These are phyloP conservation scores for Zootermopsis nevadensis DNA, from an alignment of 2,888 invertebrate genomes.

Conservation along the genomic window DNA sequence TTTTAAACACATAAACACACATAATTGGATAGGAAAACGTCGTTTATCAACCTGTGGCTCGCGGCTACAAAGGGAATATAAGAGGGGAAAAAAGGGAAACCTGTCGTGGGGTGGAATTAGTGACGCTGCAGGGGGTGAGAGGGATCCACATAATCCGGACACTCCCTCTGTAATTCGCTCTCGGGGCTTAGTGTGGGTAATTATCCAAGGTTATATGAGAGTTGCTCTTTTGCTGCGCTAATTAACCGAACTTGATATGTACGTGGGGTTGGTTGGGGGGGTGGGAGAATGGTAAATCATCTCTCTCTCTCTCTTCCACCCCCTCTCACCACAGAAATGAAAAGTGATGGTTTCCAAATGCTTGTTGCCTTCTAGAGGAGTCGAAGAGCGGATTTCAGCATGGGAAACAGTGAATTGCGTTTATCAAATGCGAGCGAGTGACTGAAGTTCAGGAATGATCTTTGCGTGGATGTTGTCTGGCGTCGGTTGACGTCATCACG, in stretches of 20 bases:
- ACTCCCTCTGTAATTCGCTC: constrained; percentile 20
- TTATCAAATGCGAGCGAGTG: too few species aligned
- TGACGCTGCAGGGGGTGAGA: background rate
- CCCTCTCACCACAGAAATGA: background rate
- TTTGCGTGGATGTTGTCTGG: too few species aligned
- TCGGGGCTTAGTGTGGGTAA: constrained; percentile 8
- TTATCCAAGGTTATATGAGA: constrained; percentile 18
- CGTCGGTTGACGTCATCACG: too few species aligned
- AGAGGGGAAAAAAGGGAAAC: background rate
- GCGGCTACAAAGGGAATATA: background rate
- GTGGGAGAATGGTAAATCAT: background rate
- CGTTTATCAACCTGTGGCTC: constrained; percentile 8
- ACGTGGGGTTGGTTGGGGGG: background rate
- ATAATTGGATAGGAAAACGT: background rate
- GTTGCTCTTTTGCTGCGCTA: background rate
- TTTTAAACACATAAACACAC: background rate
- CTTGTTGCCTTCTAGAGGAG: background rate
- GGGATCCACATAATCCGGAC: background rate
- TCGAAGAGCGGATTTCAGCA: too few species aligned
- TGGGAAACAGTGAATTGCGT: too few species aligned
- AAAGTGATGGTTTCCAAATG: background rate
- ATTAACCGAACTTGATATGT: background rate
- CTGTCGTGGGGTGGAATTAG: background rate
- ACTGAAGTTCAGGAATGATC: too few species aligned
- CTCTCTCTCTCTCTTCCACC: background rate